phyloP scores from a whole-genome alignment of 1,140 invertebrate genomes.

The Apis dorsata region DNA sequence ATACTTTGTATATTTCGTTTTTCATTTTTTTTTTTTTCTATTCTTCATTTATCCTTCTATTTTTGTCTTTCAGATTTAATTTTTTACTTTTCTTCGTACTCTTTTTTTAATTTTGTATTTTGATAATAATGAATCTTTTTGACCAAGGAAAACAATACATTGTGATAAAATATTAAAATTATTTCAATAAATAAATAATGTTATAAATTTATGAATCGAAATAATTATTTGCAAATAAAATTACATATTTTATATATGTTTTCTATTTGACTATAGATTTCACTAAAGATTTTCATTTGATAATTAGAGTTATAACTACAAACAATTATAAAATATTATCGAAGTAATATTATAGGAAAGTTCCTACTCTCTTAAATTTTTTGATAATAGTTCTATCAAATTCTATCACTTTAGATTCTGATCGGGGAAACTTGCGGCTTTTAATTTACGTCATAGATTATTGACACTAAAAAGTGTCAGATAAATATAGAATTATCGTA shows the following conservation, averaged over 20 bases:
- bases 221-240: too few relatives aligned
- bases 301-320: neutral
- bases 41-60: neutral
- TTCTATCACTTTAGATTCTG: neutral
- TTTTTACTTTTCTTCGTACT: neutral
- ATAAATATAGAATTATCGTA: neutral
- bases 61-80: neutral
- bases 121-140: neutral
- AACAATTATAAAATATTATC: neutral
- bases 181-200: rapidly evolving
- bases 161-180: neutral
- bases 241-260: neutral
- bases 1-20: neutral
- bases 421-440: slow-evolving; percentile 20
- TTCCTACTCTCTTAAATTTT: neutral
- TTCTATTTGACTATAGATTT: neutral
- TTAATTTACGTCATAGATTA: slow-evolving; percentile 10
- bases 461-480: neutral
- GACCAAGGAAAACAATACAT: too few relatives aligned
- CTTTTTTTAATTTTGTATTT: neutral
- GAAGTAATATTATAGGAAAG: neutral
- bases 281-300: neutral
- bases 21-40: neutral
- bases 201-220: neutral
- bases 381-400: neutral